Evolutionary conservation across 2,888 invertebrate species (phyloP).

Genomic region (Scaptodrosophila latifasciaeformis): DNA sequence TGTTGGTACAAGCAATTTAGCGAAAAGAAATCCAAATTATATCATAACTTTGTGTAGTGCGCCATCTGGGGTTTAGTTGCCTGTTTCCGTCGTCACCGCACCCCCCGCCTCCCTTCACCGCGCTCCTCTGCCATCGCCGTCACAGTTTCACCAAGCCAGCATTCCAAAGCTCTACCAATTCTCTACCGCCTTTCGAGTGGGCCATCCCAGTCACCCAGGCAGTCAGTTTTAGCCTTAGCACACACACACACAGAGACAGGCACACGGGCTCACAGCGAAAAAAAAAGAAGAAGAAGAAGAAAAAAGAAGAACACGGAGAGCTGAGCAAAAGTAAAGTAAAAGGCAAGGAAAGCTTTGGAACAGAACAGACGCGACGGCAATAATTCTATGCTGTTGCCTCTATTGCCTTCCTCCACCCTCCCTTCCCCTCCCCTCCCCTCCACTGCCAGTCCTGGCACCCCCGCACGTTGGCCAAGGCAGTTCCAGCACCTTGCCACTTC

Average conservation of each 20-base stretch:
- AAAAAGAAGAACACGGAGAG: not conserved
- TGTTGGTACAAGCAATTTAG: constrained; percentile 69
- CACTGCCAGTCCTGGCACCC: not conserved
- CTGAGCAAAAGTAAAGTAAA: too few relatives aligned
- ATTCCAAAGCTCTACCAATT: too few relatives aligned
- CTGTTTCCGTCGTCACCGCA: constrained; percentile 25
- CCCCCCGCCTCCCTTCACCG: not conserved
- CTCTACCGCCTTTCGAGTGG: too few relatives aligned
- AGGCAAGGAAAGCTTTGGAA: constrained; percentile 9
- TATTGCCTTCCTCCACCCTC: not conserved
- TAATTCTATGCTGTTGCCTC: constrained; percentile 64
- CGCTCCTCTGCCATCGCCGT: not conserved
- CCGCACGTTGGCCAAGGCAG: too few relatives aligned
- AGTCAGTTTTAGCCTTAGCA: not conserved
- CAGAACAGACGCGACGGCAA: constrained; percentile 39
- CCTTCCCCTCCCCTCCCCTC: not conserved
- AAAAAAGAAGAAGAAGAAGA: constrained; percentile 13
- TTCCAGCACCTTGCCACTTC: not conserved
- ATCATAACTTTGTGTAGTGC: constrained; percentile 71
- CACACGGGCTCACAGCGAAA: constrained; percentile 25
- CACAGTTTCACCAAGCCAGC: too few relatives aligned
- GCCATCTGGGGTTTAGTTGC: constrained; percentile 74
- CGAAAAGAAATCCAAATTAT: constrained; percentile 69
- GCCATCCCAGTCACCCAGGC: not conserved
- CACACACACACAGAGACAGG: too few relatives aligned